Evolutionary conservation across 2,113 vertebrate genomes (phyloP), one percentile per base, ranked within the genome.

Genomic region (Centropristis striata): DNA sequence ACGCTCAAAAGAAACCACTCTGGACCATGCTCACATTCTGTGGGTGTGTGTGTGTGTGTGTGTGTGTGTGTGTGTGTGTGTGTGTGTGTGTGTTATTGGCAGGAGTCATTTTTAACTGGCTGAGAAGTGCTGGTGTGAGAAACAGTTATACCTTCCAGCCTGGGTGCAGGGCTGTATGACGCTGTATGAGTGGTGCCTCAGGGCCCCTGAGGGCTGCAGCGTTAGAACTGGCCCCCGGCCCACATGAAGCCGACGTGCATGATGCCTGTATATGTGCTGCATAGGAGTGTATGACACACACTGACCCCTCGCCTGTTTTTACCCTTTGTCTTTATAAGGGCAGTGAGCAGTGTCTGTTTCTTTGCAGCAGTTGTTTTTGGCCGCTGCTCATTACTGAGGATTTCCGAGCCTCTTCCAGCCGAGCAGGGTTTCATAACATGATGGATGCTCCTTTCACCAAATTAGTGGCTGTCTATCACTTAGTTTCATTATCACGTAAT

Each of bases 251-350:
- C 20, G 23, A 75, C 27, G 57, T 68, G 46, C 55, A 66, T 15
- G 63, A 7, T 58, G 15, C 27, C n/a, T 66, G 47, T 16, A 12
- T 32, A 20, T 20, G 32, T 4, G 16, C 21, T 39, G 58, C 44
- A 44, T 8, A 32, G 1, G 7, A 14, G 20, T 4, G 44, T 14
- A 8, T 46, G n/a, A n/a, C 27, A 41, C 50, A 10, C 27, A 2
- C 21, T 14, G 32, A 51, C 32, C 49, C 16, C 39, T 14, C 1
- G 9, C 47, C 47, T 3, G 55, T 54, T 79, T 76, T 61, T 20
- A 18, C 36, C 59, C 50, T 64, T 75, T 82, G 76, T 66, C 86
- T 91, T 85, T 86, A 89, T 90, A 86, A 88, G 83, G 85, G 64
- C 81, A 81, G 8, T 5, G 4, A 80, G 65, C 71, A 37, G 9